Conservation (phyloP, 2,888 invertebrate species). For the Tetragonisca angustula region DNA sequence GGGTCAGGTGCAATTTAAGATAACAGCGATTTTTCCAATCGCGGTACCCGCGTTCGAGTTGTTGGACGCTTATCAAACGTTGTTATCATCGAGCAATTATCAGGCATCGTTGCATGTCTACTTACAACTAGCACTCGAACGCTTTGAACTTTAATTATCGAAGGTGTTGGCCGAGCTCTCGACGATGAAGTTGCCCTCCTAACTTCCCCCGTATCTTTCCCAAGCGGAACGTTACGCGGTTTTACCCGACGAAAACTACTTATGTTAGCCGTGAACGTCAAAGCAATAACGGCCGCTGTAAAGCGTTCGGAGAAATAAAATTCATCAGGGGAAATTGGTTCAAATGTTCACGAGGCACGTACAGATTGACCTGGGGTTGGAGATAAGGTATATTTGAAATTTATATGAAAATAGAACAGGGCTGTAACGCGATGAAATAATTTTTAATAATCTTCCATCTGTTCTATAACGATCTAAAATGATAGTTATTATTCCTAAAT, state of each 20-base stretch:
- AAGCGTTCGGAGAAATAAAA: neutral
- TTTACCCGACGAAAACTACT: neutral
- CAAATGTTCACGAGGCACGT: too few species aligned
- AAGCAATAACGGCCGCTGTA: neutral
- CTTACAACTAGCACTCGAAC: slow-evolving; percentile 40
- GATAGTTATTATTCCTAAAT: too few species aligned
- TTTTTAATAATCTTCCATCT: too few species aligned
- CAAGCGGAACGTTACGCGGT: neutral
- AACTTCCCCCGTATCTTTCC: neutral
- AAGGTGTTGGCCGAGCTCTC: slow-evolving; percentile 13
- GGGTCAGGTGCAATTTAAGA: slow-evolving; percentile 31
- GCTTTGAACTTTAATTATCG: slow-evolving; percentile 34
- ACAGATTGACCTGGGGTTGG: neutral
- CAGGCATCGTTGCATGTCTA: slow-evolving; percentile 57
- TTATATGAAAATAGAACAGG: neutral
- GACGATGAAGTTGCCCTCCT: slow-evolving; percentile 7
- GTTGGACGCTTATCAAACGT: slow-evolving; percentile 46
- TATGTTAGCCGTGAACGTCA: slow-evolving; percentile 1
- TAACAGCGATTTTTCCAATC: slow-evolving; percentile 22
- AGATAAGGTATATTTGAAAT: neutral
- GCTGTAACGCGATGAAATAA: too few species aligned
- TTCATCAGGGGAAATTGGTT: too few species aligned
- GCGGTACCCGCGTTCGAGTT: neutral
- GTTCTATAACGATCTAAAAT: too few species aligned
- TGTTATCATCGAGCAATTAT: slow-evolving; percentile 62